Evolutionary conservation across 2,797 vertebrate genomes (phyloP).

Genomic region (Peromyscus eremicus): DNA sequence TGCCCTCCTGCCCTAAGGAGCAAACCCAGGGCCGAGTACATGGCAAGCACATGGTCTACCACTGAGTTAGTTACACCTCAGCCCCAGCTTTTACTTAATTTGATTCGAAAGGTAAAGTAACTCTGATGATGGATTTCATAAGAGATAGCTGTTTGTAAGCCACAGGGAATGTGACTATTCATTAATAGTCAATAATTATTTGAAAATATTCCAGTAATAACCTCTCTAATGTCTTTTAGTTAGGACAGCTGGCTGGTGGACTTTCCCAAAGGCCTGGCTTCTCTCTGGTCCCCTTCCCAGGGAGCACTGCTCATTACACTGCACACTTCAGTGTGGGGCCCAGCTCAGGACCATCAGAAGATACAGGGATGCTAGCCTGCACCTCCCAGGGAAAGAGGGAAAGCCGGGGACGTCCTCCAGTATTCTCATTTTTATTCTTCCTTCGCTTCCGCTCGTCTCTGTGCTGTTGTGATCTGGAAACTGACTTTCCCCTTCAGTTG

Average conservation of each 20-base stretch:
- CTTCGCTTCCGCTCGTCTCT: too few species aligned
- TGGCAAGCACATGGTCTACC: neutral
- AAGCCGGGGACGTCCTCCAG: neutral
- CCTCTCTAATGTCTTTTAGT: neutral
- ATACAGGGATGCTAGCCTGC: neutral
- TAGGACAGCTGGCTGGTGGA: neutral
- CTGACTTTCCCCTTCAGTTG: too few species aligned
- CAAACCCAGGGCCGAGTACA: neutral
- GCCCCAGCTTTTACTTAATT: neutral
- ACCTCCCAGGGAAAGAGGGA: neutral
- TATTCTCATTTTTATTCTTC: too few species aligned
- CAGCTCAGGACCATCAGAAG: neutral
- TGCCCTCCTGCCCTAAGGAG: neutral
- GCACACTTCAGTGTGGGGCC: neutral
- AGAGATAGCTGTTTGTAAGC: neutral
- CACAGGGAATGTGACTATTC: neutral
- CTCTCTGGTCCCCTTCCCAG: neutral
- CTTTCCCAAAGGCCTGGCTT: neutral
- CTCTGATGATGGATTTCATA: neutral
- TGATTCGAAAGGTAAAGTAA: constrained; percentile 31
- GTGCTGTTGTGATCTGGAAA: too few species aligned
- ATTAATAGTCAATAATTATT: neutral
- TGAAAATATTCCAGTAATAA: neutral
- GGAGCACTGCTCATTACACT: neutral
- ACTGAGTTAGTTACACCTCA: neutral